A percentile compares a stretch with the other conserved stretches of the same genome.
Conservation (phyloP, 1,140 invertebrate species). For the Drosophila ananassae region DNA sequence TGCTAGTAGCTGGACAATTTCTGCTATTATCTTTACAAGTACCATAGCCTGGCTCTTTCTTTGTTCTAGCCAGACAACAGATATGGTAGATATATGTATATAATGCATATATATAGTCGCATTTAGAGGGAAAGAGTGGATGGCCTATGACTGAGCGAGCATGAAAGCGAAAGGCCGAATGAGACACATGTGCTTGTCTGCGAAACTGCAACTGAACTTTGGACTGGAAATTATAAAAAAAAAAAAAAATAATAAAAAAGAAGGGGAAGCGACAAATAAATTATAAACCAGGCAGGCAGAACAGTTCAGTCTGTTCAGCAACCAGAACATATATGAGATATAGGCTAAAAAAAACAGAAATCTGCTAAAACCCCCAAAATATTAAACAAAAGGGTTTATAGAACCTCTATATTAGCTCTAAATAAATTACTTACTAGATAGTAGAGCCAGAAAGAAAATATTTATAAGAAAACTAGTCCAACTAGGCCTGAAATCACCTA, state of each 20-base stretch:
- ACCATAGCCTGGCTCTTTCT: conserved; percentile 21
- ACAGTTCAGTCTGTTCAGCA: too few relatives aligned
- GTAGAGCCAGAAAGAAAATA: too few relatives aligned
- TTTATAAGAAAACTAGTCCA: too few relatives aligned
- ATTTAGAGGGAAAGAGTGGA: conserved; percentile 20
- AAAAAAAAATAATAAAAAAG: neutral
- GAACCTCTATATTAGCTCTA: too few relatives aligned
- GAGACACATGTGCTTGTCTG: conserved; percentile 13
- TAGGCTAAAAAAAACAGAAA: too few relatives aligned
- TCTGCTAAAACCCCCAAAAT: too few relatives aligned
- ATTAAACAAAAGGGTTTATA: too few relatives aligned
- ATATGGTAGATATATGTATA: conserved; percentile 1
- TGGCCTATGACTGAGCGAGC: conserved; percentile 22
- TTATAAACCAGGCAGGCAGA: neutral
- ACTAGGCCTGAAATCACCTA: neutral
- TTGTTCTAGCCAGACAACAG: conserved; percentile 30
- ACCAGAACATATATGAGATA: neutral
- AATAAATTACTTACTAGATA: too few relatives aligned
- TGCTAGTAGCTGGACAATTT: conserved; percentile 42
- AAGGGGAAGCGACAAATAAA: neutral
- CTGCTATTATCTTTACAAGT: conserved; percentile 35
- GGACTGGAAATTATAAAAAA: neutral
- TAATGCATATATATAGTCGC: neutral
- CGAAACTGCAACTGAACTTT: conserved; percentile 24
- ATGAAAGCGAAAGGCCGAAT: conserved; percentile 69